A percentile compares a stretch with the other conserved stretches of the same genome.
These are phyloP conservation scores for Bovichtus diacanthus DNA, from an alignment of 2,797 vertebrate genomes.

Conservation along the genomic window DNA sequence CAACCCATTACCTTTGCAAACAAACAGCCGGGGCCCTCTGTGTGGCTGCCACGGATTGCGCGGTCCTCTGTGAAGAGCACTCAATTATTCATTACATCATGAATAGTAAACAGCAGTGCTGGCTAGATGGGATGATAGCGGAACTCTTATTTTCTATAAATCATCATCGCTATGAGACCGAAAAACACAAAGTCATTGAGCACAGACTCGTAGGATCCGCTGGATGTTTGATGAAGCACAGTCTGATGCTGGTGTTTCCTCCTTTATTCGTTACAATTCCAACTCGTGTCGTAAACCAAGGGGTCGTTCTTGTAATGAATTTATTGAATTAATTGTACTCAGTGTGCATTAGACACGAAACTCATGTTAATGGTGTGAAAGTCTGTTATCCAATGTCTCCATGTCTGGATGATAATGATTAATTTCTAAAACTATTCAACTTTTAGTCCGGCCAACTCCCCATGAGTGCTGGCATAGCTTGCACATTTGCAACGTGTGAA, in stretches of 20 bases:
- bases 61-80: slow-evolving; percentile 42
- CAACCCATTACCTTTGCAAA: slow-evolving; percentile 66
- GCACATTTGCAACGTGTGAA: not conserved
- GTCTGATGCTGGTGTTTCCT: not conserved
- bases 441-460: not conserved
- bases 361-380: not conserved
- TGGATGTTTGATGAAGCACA: slow-evolving; percentile 22
- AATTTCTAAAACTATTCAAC: not conserved
- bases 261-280: not conserved
- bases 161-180: slow-evolving; percentile 23
- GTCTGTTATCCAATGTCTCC: not conserved
- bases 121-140: slow-evolving; percentile 31
- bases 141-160: slow-evolving; percentile 30
- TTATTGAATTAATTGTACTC: not conserved
- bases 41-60: slow-evolving; percentile 27
- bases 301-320: not conserved
- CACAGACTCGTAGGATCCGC: slow-evolving; percentile 30
- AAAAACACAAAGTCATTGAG: slow-evolving; percentile 35
- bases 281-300: not conserved
- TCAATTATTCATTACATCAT: slow-evolving; percentile 70
- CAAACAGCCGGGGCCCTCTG: slow-evolving; percentile 48
- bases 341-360: not conserved
- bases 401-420: not conserved
- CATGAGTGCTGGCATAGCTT: not conserved
- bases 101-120: slow-evolving; percentile 57